Conservation (phyloP, 37 sponge, comb jelly and placozoan genomes). For the Theonella swinhoei region DNA sequence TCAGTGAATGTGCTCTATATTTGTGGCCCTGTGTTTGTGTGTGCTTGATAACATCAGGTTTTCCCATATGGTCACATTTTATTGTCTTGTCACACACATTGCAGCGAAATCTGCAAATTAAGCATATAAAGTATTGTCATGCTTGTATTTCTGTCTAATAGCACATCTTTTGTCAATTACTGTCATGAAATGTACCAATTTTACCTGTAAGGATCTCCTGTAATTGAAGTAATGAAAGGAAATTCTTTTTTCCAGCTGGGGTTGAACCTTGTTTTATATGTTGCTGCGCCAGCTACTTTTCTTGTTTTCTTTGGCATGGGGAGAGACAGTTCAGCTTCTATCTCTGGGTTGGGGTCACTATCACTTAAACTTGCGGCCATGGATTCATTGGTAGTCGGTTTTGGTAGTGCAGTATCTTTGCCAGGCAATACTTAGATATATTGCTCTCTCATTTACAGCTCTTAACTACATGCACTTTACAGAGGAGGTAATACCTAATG, state of each 20-base stretch:
- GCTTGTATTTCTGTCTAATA: neutral
- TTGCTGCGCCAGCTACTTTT: slow-evolving; percentile 23
- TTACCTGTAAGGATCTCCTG: slow-evolving; percentile 40
- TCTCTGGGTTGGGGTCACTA: no score
- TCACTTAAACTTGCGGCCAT: no score
- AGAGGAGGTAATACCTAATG: no score
- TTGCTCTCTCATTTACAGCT: no score
- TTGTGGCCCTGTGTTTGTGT: slow-evolving; percentile 1
- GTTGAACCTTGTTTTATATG: slow-evolving; percentile 33
- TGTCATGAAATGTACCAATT: no score
- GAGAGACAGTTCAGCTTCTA: no score
- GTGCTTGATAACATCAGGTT: slow-evolving; percentile 36
- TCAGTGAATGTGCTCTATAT: slow-evolving; percentile 14
- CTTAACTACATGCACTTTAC: no score
- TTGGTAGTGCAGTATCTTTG: no score
- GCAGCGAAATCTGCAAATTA: slow-evolving; percentile 34
- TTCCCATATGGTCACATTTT: slow-evolving; percentile 48
- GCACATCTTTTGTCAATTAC: no score
- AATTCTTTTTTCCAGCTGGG: slow-evolving; percentile 23
- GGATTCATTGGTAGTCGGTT: no score
- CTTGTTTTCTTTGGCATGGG: neutral
- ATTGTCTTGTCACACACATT: slow-evolving; percentile 23
- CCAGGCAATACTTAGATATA: no score
- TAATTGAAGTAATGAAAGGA: slow-evolving; percentile 24
- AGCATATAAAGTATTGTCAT: neutral